Base-by-base conservation (phyloP, 2,888 invertebrate species). In the Anthophora plumipes region DNA sequence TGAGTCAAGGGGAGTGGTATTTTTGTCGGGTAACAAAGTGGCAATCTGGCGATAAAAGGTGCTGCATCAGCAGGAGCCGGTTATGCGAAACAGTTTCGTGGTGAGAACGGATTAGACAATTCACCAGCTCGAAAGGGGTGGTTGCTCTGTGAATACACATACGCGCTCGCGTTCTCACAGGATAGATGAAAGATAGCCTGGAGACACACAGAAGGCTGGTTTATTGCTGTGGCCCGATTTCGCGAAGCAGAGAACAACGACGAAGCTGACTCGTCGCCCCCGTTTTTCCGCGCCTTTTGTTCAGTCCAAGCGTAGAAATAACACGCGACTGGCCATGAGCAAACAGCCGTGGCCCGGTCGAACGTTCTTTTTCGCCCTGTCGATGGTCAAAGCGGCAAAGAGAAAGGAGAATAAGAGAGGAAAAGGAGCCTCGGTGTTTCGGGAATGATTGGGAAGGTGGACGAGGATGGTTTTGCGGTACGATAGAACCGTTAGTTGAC, bases 151-250 rank as follows among this genome's bases (percentile, higher is more conserved):
- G 48, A 37, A 50, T 14, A 14, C 63, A 9, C 31, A 37, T 8
- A 12, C 50, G 14, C 37, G 4, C 4, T 31, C 31, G 1, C 31
- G 1, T 4, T 31, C 4, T 39, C 37, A 12, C 39, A 12, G 39
- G 50, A 77, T 54, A 60, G 66, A 66, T 78, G 78, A 78, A 39
- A 61, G 78, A 81, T 78, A 66, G 69, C 70, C 54, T 48, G 60
- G 43, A 67, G 81, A 54, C 37, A 66, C 25, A 9, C 41, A 48
- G 67, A 17, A 54, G 46, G 41, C 43, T 20, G 68, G 43, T 71
- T 63, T 70, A 66, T 67, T 59, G 57, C 54, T 14, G 41, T 12
- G 60, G 25, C 64, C 52, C 64, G 78, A 78, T 68, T 74, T 52
- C 37, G 61, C 46, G 46, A 60, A 43, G 54, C 63, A 14, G 60